These are phyloP conservation scores for Stomatorhinus walkeri DNA, from an alignment of 2,797 vertebrate species.

Conservation along the genomic window DNA sequence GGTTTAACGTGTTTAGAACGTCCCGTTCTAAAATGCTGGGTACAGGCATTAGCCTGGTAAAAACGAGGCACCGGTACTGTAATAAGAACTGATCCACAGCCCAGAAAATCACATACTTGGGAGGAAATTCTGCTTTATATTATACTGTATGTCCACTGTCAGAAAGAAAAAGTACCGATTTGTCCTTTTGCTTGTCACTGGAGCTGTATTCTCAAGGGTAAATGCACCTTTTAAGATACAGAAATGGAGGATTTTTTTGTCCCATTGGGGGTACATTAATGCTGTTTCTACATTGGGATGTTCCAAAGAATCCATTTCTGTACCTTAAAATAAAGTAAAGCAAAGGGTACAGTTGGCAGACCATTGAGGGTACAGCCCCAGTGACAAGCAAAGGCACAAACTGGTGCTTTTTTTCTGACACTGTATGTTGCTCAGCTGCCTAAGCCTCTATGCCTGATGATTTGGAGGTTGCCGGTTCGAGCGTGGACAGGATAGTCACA, in stretches of 20 bases:
- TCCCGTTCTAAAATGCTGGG: neutral
- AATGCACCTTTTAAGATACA: neutral
- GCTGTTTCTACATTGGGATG: neutral
- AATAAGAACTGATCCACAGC: neutral
- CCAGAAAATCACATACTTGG: neutral
- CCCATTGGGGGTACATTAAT: neutral
- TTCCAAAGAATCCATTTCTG: neutral
- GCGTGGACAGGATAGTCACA: neutral
- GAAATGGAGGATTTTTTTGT: neutral
- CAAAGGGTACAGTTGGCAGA: neutral
- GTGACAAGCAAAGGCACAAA: neutral
- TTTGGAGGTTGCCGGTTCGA: neutral
- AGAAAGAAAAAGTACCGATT: neutral
- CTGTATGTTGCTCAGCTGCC: neutral
- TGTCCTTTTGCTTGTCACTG: neutral
- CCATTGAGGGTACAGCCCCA: neutral
- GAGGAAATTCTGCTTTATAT: neutral
- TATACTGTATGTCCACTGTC: neutral
- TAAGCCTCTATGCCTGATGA: neutral
- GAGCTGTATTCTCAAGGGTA: neutral
- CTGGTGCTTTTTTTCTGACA: neutral
- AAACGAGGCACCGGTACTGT: neutral
- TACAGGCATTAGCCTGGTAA: neutral
- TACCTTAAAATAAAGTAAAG: neutral
- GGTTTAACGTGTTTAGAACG: neutral